Percentiles rank a stretch among this genome's conserved stretches.
phyloP scores from a whole-genome alignment of 2,113 vertebrate genomes.

The Anarhynchus alexandrinus region DNA sequence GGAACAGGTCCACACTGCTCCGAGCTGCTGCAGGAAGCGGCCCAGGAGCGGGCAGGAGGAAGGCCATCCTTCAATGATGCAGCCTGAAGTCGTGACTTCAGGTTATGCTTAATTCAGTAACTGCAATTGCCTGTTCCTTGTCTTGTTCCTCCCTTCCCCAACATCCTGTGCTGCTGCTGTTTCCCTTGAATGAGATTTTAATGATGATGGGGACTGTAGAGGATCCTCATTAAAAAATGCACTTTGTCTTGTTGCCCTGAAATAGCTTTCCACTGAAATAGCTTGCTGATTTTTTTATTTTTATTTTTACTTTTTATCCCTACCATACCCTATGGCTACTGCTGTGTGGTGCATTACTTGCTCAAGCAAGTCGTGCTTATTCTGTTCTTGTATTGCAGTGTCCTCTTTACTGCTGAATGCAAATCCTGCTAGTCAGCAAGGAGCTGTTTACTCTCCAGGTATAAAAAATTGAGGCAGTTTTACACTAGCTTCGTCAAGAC shows the following conservation, averaged over 20 bases:
- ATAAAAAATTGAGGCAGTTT: not conserved
- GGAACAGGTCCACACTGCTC: not conserved
- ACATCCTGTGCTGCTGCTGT: not conserved
- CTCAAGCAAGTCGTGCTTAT: not conserved
- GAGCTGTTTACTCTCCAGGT: not conserved
- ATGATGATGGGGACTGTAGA: not conserved
- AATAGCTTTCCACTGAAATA: not conserved
- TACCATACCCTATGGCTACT: not conserved
- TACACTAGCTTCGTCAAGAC: not conserved
- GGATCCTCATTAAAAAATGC: not conserved
- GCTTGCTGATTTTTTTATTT: not conserved
- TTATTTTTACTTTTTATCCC: not conserved
- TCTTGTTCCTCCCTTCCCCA: not conserved
- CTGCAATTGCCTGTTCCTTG: not conserved
- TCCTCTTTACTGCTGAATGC: not conserved
- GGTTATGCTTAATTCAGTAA: not conserved
- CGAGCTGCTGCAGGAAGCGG: rapidly evolving
- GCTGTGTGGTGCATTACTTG: not conserved
- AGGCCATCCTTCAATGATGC: not conserved
- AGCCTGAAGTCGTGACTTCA: not conserved
- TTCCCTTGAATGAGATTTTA: not conserved
- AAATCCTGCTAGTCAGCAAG: not conserved
- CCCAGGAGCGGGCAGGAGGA: not conserved
- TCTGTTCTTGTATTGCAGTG: not conserved
- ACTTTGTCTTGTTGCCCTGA: not conserved